phyloP scores from a whole-genome alignment of 2,113 vertebrate species.

The Accipiter virgatus region DNA sequence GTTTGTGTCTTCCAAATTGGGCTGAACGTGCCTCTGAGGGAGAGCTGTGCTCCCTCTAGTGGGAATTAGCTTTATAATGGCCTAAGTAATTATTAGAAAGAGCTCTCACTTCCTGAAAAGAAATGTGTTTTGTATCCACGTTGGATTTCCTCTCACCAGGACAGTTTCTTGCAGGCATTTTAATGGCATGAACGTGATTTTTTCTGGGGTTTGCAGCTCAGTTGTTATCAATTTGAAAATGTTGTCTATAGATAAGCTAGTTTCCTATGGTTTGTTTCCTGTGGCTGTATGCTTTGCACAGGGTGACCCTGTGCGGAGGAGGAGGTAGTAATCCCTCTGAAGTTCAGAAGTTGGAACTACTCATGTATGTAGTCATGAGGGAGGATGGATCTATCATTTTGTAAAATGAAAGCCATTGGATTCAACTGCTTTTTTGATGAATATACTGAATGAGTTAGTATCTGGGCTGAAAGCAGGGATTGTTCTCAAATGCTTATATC shows the following conservation, averaged over 20 bases:
- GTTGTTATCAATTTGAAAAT: neutral
- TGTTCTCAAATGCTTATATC: neutral
- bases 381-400: neutral
- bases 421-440: neutral
- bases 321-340: neutral
- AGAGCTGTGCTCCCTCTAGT: neutral
- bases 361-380: neutral
- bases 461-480: slow-evolving; percentile 19
- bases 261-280: neutral
- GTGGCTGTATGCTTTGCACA: neutral
- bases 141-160: neutral
- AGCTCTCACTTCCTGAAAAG: neutral
- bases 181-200: neutral
- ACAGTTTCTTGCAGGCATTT: neutral
- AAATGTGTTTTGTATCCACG: neutral
- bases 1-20: neutral
- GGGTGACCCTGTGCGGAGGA: neutral
- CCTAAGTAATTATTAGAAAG: neutral
- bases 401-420: neutral
- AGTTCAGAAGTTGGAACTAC: neutral
- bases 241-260: neutral
- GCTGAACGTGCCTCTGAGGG: neutral
- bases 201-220: neutral
- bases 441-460: neutral
- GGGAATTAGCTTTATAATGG: neutral